These are phyloP conservation scores for Rutpela maculata DNA, from an alignment of 2,888 invertebrate genomes.

Conservation along the genomic window DNA sequence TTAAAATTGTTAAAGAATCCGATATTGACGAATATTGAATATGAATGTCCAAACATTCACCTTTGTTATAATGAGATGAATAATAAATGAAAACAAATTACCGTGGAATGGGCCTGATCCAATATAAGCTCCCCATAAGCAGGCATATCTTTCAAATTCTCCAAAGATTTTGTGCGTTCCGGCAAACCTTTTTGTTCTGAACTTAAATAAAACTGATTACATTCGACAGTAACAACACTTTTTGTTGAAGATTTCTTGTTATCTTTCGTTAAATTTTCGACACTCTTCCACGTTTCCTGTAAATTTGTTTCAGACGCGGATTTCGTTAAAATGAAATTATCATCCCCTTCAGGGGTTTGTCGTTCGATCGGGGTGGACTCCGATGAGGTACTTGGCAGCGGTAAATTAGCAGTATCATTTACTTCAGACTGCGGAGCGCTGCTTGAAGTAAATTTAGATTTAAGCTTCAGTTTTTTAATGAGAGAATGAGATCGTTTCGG, in stretches of 20 bases:
- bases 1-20: too few species aligned
- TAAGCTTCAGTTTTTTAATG: conserved; percentile 65
- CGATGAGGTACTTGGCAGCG: conserved; percentile 58
- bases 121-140: conserved; percentile 71
- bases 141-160: conserved; percentile 70
- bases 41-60: too few species aligned
- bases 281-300: conserved; percentile 66
- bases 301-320: conserved; percentile 68
- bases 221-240: conserved; percentile 56
- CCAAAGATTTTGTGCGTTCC: conserved; percentile 68
- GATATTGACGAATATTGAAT: too few species aligned
- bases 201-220: conserved; percentile 51
- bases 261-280: conserved; percentile 62
- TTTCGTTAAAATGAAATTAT: conserved; percentile 62
- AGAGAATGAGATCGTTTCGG: conserved; percentile 62
- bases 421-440: conserved; percentile 44
- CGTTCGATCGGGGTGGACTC: conserved; percentile 59
- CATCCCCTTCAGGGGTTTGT: conserved; percentile 66
- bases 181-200: conserved; percentile 49
- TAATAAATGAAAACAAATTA: conserved; percentile 52
- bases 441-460: conserved; percentile 53
- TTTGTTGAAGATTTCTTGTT: conserved; percentile 47
- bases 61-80: too few species aligned
- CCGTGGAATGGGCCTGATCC: conserved; percentile 63
- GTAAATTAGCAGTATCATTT: conserved; percentile 53